Base-by-base conservation (phyloP, 2,797 vertebrate species). In the Channallabes apus region DNA sequence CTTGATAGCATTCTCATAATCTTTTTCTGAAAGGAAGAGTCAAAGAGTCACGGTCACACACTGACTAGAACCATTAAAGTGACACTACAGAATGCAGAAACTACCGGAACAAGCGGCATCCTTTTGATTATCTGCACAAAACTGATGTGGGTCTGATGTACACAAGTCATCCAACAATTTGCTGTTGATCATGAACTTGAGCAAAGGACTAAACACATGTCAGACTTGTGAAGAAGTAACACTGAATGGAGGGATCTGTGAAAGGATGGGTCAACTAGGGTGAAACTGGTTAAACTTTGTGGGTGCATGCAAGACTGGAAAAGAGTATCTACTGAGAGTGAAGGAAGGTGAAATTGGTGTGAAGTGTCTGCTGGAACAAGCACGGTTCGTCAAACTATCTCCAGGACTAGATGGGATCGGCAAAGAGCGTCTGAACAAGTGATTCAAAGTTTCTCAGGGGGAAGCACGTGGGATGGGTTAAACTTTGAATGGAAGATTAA, bases 1-100 rank as follows among this genome's bases (percentile, higher is more conserved):
- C 92, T 97, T 96, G 92, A 99, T 96, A 0, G 97, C 97, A 82
- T 96, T 97, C 87, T 99, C 97, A 56, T 99, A 99, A 91, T 98
- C 97, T 93, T 98, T 98, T 3, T 95, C 97, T 97, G 92, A 90
- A 91, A 83, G 12, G 59, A 56, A 71, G 14, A 64, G 78, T 2
- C 1, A 2, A 27, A 80, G 24, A 27, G 17, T 20, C 24, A 65
- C 15, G 29, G 65, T 32, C 41, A 12, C 27, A 58, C 22, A 14
- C 56, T 17, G 58, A 6, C 29, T 4, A 7, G 54, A 14, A 29
- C 7, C 15, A 56, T 29, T 56, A 0, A 20, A 32, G 27, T 9
- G 17, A 32, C 17, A 5, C 46, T 75, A 75, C 15, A 35, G 8
- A 29, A 58, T 61, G 18, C 4, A 35, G 75, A 24, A 38, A 24